Base-by-base conservation (phyloP, 2,797 vertebrate species). In the Scyliorhinus canicula region DNA sequence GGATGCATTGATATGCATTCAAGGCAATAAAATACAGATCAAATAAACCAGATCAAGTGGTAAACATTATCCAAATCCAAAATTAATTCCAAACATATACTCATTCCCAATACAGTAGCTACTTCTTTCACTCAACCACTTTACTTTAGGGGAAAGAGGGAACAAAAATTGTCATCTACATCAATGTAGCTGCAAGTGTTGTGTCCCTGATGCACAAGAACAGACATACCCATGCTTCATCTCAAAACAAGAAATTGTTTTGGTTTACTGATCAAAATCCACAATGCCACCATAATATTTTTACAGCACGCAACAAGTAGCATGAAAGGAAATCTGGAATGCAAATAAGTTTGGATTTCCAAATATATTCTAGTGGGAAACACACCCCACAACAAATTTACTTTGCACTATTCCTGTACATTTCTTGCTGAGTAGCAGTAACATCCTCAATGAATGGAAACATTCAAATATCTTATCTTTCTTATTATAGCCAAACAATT, bases 221-320 rank as follows among this genome's bases (percentile, higher is more conserved):
- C 44, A 57, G 28, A 40, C 5, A 47, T 28, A 93, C 2, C n/a
- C n/a, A 28, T 65, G 26, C 14, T 21, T 63, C 35, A 91, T 63
- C 57, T 40, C 35, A 91, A 60, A 60, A 40, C 16, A 65, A 47
- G 21, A 16, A 93, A 57, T n/a, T 44, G 3, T 44, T 47, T 93
- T 67, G 40, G n/a, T 65, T 93, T 40, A 93, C 26, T 50, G 40
- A 93, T 40, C 31, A 91, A 91, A 67, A 93, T 93, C 3, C 40
- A 47, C n/a, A 28, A 21, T 31, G 24, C 60, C 65, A 40, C 24
- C 14, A 35, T 4, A 88, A 21, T 19, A 57, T 88, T 31, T 57
- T n/a, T 88, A 35, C 52, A 93, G 26, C 24, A 67, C 91, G 47
- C 91, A 93, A 93, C 91, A 93, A 93, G 91, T 93, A 44, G 60